Evolutionary conservation across 2,113 vertebrate genomes (phyloP), one percentile per base, ranked within the genome.

Genomic region (Sebastes fasciatus): DNA sequence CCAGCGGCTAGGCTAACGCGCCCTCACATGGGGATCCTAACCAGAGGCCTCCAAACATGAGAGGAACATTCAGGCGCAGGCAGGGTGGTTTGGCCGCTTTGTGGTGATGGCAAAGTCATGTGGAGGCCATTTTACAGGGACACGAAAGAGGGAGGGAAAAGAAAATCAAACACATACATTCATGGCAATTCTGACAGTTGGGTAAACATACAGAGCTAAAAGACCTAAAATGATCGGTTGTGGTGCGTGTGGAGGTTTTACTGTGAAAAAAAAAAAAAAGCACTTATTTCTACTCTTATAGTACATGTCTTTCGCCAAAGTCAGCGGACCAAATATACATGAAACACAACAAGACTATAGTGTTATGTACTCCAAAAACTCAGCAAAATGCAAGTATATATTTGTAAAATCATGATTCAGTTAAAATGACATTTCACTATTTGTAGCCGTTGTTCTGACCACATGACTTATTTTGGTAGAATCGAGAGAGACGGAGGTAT

Each of bases 91-190:
- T 89, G 87, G 83, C 89, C 73, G 72, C 93, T 90, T 77, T 93
- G 93, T 87, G 91, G 86, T 80, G 82, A 86, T 67, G 88, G 88
- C 77, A 65, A 61, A 90, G 89, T 91, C 93, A 90, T 79, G 86
- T 81, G 88, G 90, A 93, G 88, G 89, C 88, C 42, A 69, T 88
- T 94, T 93, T 87, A 89, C 82, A 89, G 65, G 69, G 62, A 80
- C 46, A 67, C 17, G 13, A 85, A 74, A 55, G 57, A 84, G 45
- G 74, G 82, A 23, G 46, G 57, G 23, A 54, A 55, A 82, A 79
- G 23, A 84, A 80, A 88, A 71, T 82, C 72, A 84, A 89, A 89
- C 64, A 72, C 81, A 81, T 64, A 64, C 78, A 77, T 61, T 64
- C 65, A 84, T 40, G 77, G 81, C 43, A 52, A 57, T 71, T 71